Conservation (phyloP, 1,140 invertebrate species). For the Hesperophylax magnus region DNA sequence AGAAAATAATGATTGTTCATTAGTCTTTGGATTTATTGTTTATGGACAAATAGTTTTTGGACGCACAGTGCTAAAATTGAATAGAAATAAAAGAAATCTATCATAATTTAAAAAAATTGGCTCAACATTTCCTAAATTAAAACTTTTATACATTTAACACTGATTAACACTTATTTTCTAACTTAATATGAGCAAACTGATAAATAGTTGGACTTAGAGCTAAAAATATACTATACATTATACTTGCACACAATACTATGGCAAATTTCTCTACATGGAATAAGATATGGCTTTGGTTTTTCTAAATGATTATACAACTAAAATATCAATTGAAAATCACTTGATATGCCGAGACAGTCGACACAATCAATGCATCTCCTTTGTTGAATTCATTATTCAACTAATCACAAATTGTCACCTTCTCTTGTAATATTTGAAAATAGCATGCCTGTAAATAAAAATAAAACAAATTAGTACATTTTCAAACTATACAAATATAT, state of each 20-base stretch:
- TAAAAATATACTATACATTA: slow-evolving; percentile 14
- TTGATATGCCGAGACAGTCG: background rate
- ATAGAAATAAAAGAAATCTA: no score
- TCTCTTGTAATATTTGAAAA: slow-evolving; percentile 81
- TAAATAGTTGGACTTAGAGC: background rate
- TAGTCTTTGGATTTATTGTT: no score
- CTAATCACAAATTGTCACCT: slow-evolving; percentile 72
- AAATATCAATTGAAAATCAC: background rate
- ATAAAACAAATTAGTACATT: background rate
- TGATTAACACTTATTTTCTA: slow-evolving; percentile 10
- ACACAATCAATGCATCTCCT: background rate
- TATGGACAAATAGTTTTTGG: no score
- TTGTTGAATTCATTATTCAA: slow-evolving; percentile 14
- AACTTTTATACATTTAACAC: slow-evolving; percentile 24
- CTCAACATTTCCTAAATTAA: background rate
- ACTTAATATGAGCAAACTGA: background rate
- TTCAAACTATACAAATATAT: no score
- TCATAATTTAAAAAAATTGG: no score
- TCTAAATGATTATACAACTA: slow-evolving; percentile 11
- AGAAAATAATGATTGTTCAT: no score
- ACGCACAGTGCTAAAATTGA: no score
- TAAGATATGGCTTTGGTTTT: slow-evolving; percentile 31
- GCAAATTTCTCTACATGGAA: slow-evolving; percentile 2
- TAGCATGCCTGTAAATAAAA: slow-evolving; percentile 75
- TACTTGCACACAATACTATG: background rate